phyloP scores from a whole-genome alignment of 2,113 vertebrate species.

The Colinus virginianus region DNA sequence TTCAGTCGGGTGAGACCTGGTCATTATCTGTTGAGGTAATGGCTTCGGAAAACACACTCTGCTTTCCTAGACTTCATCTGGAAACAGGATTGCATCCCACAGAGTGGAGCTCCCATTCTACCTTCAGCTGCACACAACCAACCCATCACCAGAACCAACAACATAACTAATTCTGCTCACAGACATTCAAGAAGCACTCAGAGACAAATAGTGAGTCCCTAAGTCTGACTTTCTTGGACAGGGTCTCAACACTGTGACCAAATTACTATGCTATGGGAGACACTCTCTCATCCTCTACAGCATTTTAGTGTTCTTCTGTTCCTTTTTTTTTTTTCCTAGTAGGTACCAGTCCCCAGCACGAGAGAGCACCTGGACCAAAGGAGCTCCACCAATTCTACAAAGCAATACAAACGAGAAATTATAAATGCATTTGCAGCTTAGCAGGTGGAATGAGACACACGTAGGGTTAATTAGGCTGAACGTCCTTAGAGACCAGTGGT shows the following conservation, averaged over 20 bases:
- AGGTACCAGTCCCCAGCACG: neutral
- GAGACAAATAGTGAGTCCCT: neutral
- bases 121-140: rapidly evolving
- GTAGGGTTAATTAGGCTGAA: neutral
- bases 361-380: neutral
- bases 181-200: neutral
- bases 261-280: neutral
- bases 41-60: neutral
- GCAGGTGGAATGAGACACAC: neutral
- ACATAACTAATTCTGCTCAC: neutral
- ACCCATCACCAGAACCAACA: neutral
- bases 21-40: neutral
- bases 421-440: neutral
- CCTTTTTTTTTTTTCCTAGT: neutral
- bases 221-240: neutral
- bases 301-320: neutral
- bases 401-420: neutral
- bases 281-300: neutral
- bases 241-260: neutral
- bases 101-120: neutral
- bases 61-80: neutral
- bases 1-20: neutral
- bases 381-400: neutral
- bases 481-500: neutral
- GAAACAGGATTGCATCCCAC: neutral